A percentile compares a stretch with the other conserved stretches of the same genome.
These are phyloP conservation scores for Cyprinodon brontotheroides DNA, from an alignment of 2,113 vertebrate species.

Conservation along the genomic window DNA sequence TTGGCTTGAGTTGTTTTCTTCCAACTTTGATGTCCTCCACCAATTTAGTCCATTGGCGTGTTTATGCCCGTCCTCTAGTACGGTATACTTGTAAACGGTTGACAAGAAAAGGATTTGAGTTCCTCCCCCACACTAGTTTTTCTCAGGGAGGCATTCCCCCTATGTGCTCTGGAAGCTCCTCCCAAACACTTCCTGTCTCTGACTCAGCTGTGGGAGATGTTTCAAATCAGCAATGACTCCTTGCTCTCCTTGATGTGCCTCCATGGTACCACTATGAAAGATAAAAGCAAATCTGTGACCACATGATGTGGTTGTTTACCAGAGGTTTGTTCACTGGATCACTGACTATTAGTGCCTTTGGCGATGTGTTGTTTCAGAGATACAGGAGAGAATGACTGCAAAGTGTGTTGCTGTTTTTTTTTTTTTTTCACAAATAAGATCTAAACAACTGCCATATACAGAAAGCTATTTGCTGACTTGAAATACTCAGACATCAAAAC, in stretches of 20 bases:
- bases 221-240: conserved; percentile 56
- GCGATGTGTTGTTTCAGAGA: conserved; percentile 3
- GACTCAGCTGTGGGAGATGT: conserved; percentile 51
- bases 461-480: not conserved
- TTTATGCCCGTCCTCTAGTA: conserved; percentile 46
- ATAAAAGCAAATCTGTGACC: conserved; percentile 41
- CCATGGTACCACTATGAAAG: conserved; percentile 56
- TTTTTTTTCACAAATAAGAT: not conserved
- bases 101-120: conserved; percentile 61
- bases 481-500: not conserved
- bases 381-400: not conserved
- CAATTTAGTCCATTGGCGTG: conserved; percentile 8
- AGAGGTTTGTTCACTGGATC: conserved; percentile 1
- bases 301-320: conserved; percentile 27
- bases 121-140: conserved; percentile 52
- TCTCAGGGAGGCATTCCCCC: conserved; percentile 56
- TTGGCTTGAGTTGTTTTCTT: conserved; percentile 41
- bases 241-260: conserved; percentile 54
- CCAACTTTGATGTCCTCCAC: conserved; percentile 55
- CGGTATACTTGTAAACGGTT: conserved; percentile 36
- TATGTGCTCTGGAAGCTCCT: conserved; percentile 50
- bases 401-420: not conserved
- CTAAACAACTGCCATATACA: not conserved
- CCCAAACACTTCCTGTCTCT: conserved; percentile 49
- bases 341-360: not conserved